Conservation (phyloP, 2,797 vertebrate species). For the Mormyrus hasselquistii region DNA sequence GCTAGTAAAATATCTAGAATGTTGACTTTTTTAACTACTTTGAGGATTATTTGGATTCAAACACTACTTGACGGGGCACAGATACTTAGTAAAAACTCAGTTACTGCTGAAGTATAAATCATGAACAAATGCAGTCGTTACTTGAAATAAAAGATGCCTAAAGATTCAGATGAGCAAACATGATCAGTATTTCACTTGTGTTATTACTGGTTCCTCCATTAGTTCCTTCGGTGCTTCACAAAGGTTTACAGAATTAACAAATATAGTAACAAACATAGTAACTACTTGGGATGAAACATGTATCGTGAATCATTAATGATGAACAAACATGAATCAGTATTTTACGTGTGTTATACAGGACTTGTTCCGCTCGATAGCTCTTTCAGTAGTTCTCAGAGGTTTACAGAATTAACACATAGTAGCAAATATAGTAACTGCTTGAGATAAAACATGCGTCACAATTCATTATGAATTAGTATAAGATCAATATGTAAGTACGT, state of each 20-base stretch:
- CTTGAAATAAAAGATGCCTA: background rate
- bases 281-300: background rate
- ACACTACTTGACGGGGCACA: background rate
- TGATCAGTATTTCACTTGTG: background rate
- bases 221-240: background rate
- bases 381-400: background rate
- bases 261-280: background rate
- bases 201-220: background rate
- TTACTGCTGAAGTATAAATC: background rate
- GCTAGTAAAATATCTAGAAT: background rate
- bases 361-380: background rate
- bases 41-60: background rate
- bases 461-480: background rate
- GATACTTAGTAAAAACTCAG: background rate
- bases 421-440: background rate
- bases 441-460: background rate
- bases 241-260: background rate
- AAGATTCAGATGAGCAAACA: background rate
- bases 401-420: background rate
- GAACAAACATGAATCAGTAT: background rate
- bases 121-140: background rate
- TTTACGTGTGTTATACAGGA: background rate
- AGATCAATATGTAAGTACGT: background rate
- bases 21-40: background rate
- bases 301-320: background rate